A percentile compares a stretch with the other conserved stretches of the same genome.
phyloP scores from a whole-genome alignment of 2,888 invertebrate genomes.

The Eulithis testata region DNA sequence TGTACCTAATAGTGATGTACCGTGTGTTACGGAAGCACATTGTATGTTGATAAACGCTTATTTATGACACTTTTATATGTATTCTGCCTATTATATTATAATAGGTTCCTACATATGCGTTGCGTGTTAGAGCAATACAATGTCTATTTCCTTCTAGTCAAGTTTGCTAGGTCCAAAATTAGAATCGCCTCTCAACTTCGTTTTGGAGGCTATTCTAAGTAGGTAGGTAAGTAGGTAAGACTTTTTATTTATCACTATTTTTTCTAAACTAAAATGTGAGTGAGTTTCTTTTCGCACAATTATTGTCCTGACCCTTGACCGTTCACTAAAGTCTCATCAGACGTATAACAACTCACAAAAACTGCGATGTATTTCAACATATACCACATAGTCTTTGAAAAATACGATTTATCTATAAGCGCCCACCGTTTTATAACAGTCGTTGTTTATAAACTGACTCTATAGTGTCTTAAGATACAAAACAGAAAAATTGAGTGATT shows the following conservation, averaged over 20 bases:
- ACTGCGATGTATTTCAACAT: slow-evolving; percentile 21
- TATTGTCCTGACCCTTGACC: not conserved
- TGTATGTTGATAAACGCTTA: slow-evolving; percentile 21
- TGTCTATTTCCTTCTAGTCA: too few relatives aligned
- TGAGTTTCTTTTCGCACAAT: not conserved
- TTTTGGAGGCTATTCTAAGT: too few relatives aligned
- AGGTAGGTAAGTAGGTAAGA: too few relatives aligned
- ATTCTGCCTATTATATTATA: not conserved
- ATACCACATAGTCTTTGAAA: slow-evolving; percentile 10
- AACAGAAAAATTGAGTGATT: too few relatives aligned
- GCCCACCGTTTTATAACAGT: not conserved
- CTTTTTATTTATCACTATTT: too few relatives aligned
- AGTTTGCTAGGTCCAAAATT: too few relatives aligned
- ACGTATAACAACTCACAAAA: slow-evolving; percentile 2
- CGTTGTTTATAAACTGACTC: not conserved
- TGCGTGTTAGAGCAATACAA: too few relatives aligned
- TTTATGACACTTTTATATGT: slow-evolving; percentile 6
- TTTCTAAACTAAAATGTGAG: not conserved
- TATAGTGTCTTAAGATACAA: not conserved
- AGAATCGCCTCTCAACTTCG: too few relatives aligned
- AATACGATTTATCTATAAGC: not conserved
- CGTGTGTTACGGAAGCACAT: slow-evolving; percentile 17
- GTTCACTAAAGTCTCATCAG: slow-evolving; percentile 21
- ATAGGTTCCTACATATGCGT: too few relatives aligned
- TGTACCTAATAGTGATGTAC: slow-evolving; percentile 6